Percentiles rank a stretch among this genome's conserved stretches.
Evolutionary conservation across 2,797 vertebrate genomes (phyloP).

Genomic region (Enteromius unitaeniatus): DNA sequence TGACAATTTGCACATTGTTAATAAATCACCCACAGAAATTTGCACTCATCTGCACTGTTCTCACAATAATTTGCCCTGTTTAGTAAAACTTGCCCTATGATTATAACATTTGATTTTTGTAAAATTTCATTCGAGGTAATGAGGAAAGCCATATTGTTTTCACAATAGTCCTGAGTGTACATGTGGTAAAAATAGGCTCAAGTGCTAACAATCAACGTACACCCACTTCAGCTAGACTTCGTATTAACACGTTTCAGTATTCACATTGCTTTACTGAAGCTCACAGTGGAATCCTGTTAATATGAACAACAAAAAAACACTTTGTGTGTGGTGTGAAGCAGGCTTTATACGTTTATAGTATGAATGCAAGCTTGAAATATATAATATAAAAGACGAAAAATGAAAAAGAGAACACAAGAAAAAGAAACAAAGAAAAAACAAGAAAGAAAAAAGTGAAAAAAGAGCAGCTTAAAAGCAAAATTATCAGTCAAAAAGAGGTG

Average conservation of each 20-base stretch:
- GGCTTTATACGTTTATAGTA: neutral
- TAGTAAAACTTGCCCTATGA: neutral
- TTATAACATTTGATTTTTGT: neutral
- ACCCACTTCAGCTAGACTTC: slow-evolving; percentile 6
- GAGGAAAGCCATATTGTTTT: neutral
- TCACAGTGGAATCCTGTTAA: slow-evolving; percentile 3
- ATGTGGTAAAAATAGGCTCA: slow-evolving; percentile 1
- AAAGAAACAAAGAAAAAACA: neutral
- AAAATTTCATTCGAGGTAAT: neutral
- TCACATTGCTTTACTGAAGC: neutral
- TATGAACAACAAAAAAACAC: neutral
- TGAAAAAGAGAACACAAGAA: neutral
- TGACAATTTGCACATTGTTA: neutral
- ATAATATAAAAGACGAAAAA: neutral
- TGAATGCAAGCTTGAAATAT: neutral
- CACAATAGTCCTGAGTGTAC: neutral
- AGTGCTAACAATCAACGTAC: neutral
- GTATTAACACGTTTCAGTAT: neutral
- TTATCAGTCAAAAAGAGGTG: neutral
- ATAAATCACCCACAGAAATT: neutral
- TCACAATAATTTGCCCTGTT: neutral
- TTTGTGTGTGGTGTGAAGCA: neutral
- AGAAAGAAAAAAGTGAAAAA: neutral
- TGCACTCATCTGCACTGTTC: neutral
- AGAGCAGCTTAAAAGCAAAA: neutral